Evolutionary conservation across 1,140 invertebrate species (phyloP).

Genomic region (Pseudomyrmex pallidus): DNA sequence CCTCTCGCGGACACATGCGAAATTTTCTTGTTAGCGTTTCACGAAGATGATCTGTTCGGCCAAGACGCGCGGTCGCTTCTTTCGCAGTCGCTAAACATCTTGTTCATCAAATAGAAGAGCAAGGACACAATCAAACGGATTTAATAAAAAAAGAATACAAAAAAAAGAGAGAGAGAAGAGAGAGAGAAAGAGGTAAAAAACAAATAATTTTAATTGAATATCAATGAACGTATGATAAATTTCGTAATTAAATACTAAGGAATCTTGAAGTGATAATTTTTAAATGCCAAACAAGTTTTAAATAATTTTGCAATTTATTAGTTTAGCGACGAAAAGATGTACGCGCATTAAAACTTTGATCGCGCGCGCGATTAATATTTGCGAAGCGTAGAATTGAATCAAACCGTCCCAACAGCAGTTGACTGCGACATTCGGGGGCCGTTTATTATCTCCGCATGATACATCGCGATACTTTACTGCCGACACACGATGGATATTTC

Average conservation of each 20-base stretch:
- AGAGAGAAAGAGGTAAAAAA: not conserved
- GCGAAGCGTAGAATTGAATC: conserved; percentile 24
- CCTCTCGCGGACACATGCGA: conserved; percentile 23
- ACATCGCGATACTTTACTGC: conserved; percentile 55
- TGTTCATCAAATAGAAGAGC: not conserved
- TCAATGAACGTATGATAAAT: not conserved
- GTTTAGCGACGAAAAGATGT: not conserved
- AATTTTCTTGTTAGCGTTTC: conserved; percentile 34
- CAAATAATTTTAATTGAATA: not conserved
- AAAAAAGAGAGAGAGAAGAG: not conserved
- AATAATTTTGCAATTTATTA: not conserved
- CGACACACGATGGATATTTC: conserved; percentile 55
- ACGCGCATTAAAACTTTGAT: conserved; percentile 1
- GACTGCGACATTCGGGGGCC: conserved; percentile 41
- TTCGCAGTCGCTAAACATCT: not conserved
- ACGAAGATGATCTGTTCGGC: not conserved
- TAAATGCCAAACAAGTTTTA: not conserved
- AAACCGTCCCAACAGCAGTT: conserved; percentile 21
- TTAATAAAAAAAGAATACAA: not conserved
- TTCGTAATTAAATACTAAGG: not conserved
- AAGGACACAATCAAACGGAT: not conserved
- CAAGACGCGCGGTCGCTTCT: not conserved
- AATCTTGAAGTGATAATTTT: not conserved
- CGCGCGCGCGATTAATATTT: conserved; percentile 12
- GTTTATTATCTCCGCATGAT: conserved; percentile 52